Conservation (phyloP, 2,113 vertebrate genomes). For the Herpetotheres cachinnans region DNA sequence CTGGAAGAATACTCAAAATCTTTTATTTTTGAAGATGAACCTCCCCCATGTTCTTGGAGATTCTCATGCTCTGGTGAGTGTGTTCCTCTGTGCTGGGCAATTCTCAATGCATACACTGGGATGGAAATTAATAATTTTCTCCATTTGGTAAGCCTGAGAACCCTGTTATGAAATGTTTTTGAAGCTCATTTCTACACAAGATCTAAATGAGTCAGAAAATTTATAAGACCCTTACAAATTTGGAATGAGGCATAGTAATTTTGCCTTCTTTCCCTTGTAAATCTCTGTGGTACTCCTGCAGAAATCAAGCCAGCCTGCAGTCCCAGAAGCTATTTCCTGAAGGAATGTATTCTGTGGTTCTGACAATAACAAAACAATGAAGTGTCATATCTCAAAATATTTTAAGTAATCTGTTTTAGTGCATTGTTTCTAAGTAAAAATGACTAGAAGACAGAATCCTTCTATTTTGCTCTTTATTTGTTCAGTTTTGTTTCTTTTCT, state of each 20-base stretch:
- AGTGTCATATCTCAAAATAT: not conserved
- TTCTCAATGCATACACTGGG: not conserved
- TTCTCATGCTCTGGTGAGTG: not conserved
- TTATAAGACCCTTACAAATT: not conserved
- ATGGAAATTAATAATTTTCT: not conserved
- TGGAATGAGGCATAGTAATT: not conserved
- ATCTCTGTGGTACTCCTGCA: not conserved
- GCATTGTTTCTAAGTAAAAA: not conserved
- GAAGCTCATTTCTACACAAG: not conserved
- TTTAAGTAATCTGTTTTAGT: not conserved
- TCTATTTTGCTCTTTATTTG: not conserved
- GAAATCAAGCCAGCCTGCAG: not conserved
- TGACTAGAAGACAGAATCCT: not conserved
- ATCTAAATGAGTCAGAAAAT: not conserved
- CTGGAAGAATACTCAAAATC: not conserved
- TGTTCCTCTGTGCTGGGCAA: not conserved
- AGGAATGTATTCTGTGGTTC: not conserved
- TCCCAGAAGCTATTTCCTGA: not conserved
- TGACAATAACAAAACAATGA: not conserved
- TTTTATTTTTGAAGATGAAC: not conserved
- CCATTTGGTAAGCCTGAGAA: not conserved
- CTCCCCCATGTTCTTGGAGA: accelerated
- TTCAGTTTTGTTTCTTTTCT: not conserved
- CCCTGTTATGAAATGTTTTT: not conserved
- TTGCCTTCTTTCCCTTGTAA: not conserved